Evolutionary conservation across 2,113 vertebrate species (phyloP), one percentile per base, ranked within the genome.

Genomic region (Chaenogobius annularis): DNA sequence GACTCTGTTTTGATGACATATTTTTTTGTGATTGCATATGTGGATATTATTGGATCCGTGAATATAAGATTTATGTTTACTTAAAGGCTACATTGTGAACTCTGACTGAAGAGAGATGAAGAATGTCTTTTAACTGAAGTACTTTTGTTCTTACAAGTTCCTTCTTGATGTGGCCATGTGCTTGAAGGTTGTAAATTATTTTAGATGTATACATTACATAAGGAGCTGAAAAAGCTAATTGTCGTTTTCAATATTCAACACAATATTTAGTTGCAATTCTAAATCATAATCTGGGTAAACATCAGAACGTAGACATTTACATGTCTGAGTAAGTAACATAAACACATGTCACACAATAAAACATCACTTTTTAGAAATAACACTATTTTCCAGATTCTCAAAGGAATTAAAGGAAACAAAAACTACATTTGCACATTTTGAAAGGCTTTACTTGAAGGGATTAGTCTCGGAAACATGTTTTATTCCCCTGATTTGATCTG

Each of bases 401-500:
- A 40, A 2, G 10, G 19, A 43, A 63, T 43, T 63, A 63, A 20
- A 63, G 3, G 14, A 62, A 10, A 40, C 10, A 35, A 63, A 35
- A 40, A 15, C 35, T 63, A 19, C 61, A 40, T 63, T 63, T 54
- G n/a, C 7, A 3, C 19, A 54, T 54, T 52, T 48, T 62, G 31
- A 14, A 66, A 35, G 20, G n/a, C 20, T 55, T 20, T 55, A 10
- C n/a, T 55, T 55, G 22, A 10, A 22, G 10, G 11, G 7, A 55
- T 55, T 12, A 55, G 54, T 22, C 54, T 22, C 20, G n/a, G 54
- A 70, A 73, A 65, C 50, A 1, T 47, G 74, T 71, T 67, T 40
- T 26, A 15, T 69, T 73, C 66, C 3, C 47, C 44, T 44, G 26
- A 75, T 83, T 86, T 54, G 72, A 65, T 86, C 69, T 82, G 72